These are phyloP conservation scores for Corythoichthys intestinalis DNA, from an alignment of 2,113 vertebrate genomes.

Conservation along the genomic window DNA sequence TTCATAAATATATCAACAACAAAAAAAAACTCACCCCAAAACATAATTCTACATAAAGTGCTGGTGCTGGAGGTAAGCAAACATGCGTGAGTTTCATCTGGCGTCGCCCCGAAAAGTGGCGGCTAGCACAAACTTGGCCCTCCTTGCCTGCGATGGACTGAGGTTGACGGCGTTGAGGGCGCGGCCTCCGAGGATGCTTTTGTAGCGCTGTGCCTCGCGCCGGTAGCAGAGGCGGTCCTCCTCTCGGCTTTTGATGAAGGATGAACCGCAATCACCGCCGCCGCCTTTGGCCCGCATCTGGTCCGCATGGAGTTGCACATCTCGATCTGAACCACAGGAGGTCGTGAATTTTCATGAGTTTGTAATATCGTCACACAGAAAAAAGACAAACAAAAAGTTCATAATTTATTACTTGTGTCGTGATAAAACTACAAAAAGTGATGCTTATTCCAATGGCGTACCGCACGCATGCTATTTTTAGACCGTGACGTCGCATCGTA, in stretches of 20 bases:
- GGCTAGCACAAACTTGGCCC: neutral
- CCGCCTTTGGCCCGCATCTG: neutral
- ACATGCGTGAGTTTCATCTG: neutral
- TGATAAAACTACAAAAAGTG: too few relatives aligned
- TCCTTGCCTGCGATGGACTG: neutral
- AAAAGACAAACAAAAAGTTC: too few relatives aligned
- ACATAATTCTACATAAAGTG: neutral
- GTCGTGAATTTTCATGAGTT: neutral
- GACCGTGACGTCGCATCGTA: too few relatives aligned
- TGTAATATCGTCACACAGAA: neutral
- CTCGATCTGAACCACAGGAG: neutral
- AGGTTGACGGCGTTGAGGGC: neutral
- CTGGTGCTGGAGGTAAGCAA: neutral
- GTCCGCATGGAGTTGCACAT: too few relatives aligned
- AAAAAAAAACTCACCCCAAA: too few relatives aligned
- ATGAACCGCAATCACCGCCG: neutral
- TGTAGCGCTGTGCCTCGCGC: neutral
- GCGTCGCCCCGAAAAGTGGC: neutral
- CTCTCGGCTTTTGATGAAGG: neutral
- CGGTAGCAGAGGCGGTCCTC: neutral
- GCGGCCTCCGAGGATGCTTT: neutral
- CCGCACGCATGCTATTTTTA: too few relatives aligned
- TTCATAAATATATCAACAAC: too few relatives aligned
- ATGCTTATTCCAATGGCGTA: too few relatives aligned
- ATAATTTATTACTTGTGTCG: too few relatives aligned